These are phyloP conservation scores for Antidorcas marsupialis DNA, from an alignment of 2,113 vertebrate species.

Conservation along the genomic window DNA sequence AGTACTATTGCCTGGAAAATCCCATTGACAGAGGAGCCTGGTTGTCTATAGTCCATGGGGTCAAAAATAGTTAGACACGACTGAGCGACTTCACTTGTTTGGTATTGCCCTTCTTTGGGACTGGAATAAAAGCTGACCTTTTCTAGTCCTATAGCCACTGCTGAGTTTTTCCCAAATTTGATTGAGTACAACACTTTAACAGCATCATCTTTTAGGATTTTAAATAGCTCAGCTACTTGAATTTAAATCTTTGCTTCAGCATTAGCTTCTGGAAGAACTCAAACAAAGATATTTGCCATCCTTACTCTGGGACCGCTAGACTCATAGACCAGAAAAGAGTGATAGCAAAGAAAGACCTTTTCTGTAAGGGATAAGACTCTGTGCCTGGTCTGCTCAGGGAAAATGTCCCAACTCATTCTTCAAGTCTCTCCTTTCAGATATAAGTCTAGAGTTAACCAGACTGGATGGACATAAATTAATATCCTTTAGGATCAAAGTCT, in stretches of 20 bases:
- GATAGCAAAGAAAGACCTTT: neutral
- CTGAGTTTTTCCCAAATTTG: neutral
- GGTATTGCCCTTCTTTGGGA: neutral
- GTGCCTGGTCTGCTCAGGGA: neutral
- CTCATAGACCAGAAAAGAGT: neutral
- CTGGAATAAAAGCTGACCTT: neutral
- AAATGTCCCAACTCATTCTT: neutral
- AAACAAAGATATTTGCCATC: neutral
- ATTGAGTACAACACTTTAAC: neutral
- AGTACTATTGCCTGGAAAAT: no score
- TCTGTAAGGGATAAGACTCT: neutral
- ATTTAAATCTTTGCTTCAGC: neutral
- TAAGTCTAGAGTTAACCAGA: neutral
- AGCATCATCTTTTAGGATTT: neutral
- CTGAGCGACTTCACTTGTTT: neutral
- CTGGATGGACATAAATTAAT: neutral
- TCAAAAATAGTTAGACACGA: no score
- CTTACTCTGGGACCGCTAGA: neutral
- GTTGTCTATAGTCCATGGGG: no score
- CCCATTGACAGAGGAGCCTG: no score
- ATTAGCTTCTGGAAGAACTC: neutral
- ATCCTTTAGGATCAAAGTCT: neutral
- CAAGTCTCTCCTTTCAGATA: neutral
- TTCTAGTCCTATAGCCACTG: neutral
- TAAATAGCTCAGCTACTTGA: neutral